phyloP scores from a whole-genome alignment of 2,113 vertebrate genomes.

The western clawed frog (Xenopus tropicalis) region DNA sequence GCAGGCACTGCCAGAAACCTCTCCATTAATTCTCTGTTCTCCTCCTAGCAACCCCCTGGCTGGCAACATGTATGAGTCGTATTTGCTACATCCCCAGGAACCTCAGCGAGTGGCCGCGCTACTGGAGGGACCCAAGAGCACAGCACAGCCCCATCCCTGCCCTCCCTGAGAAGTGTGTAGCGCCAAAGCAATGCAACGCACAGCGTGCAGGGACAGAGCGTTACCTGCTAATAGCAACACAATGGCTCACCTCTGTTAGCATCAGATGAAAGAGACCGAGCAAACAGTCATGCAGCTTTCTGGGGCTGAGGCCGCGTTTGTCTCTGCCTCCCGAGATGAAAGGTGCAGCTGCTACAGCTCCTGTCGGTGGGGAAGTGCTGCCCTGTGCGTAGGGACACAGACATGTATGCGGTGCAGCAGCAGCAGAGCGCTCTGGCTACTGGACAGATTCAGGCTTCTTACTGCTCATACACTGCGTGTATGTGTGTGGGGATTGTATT shows the following conservation, averaged over 20 bases:
- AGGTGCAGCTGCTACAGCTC: not conserved
- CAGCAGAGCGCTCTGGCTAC: slow-evolving; percentile 2
- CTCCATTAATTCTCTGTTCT: too few species aligned
- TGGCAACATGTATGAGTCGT: too few species aligned
- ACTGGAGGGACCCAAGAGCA: too few species aligned
- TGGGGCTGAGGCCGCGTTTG: not conserved
- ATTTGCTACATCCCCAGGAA: too few species aligned
- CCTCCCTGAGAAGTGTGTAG: too few species aligned
- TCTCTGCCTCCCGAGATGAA: slow-evolving; percentile 4
- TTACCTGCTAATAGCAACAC: not conserved
- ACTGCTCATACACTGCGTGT: slow-evolving; percentile 9
- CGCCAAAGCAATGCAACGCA: not conserved
- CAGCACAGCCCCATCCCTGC: too few species aligned
- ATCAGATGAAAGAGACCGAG: slow-evolving; percentile 17
- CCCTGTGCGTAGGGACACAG: slow-evolving; percentile 18
- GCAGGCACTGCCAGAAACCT: too few species aligned
- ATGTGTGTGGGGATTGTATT: slow-evolving; percentile 31
- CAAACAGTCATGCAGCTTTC: not conserved
- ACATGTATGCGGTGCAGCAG: slow-evolving; percentile 40
- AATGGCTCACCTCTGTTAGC: slow-evolving; percentile 34
- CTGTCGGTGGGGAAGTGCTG: not conserved
- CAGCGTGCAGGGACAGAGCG: not conserved
- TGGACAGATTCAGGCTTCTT: slow-evolving; percentile 11
- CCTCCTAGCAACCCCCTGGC: too few species aligned
- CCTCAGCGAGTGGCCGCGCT: too few species aligned